A percentile compares a stretch with the other conserved stretches of the same genome.
Evolutionary conservation across 2,888 invertebrate species (phyloP).

Genomic region (Drosophila barbarae): DNA sequence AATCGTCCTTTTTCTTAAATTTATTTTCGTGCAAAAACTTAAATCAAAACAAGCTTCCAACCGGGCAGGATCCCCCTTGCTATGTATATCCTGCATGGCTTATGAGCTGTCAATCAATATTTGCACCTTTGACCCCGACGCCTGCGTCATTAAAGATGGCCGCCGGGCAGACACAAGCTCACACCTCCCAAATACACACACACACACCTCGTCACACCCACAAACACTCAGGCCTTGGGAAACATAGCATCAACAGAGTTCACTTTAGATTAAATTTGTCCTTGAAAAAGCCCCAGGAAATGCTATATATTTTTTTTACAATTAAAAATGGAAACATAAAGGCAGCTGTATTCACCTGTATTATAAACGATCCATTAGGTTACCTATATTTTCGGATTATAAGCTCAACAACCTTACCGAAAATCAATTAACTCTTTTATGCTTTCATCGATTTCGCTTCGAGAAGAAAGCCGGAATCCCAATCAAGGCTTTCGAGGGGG

Average conservation of each 20-base stretch:
- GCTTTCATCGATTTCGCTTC: conserved; percentile 4
- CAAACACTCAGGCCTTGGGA: neutral
- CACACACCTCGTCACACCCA: neutral
- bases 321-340: neutral
- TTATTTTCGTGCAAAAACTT: neutral
- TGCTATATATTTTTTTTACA: neutral
- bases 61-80: neutral
- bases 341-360: neutral
- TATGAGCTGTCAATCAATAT: conserved; percentile 61
- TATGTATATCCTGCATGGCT: conserved; percentile 16
- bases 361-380: neutral
- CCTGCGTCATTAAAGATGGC: conserved; percentile 47
- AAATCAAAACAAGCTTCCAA: neutral
- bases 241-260: no score
- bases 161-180: conserved; percentile 47
- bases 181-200: conserved; percentile 44
- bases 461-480: neutral
- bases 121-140: conserved; percentile 55
- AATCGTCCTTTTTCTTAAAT: no score
- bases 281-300: neutral
- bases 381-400: neutral
- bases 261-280: neutral
- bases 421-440: conserved; percentile 11
- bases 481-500: neutral
- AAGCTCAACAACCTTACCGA: conserved; percentile 3